Percentiles rank a stretch among this genome's conserved stretches.
These are phyloP conservation scores for Menidia menidia DNA, from an alignment of 2,797 vertebrate genomes.

Conservation along the genomic window DNA sequence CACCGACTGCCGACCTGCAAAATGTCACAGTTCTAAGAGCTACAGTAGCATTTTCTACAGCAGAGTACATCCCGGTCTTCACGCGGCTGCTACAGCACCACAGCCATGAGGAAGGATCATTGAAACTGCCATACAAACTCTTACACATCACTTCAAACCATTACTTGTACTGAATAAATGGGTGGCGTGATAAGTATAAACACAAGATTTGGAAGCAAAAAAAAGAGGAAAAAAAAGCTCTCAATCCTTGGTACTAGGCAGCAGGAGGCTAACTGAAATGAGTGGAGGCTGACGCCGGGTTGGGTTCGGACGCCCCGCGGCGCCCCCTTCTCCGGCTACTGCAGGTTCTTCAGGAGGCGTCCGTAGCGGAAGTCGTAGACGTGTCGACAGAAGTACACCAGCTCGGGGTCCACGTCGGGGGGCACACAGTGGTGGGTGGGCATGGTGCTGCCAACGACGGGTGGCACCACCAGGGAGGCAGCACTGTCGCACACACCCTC, in stretches of 20 bases:
- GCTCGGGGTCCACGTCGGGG: conserved; percentile 91
- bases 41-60: conserved; percentile 75
- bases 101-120: conserved; percentile 50
- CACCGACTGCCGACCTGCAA: conserved; percentile 52
- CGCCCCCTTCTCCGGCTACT: conserved; percentile 80
- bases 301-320: conserved; percentile 12
- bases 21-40: conserved; percentile 72
- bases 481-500: conserved; percentile 90
- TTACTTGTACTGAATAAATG: conserved; percentile 48
- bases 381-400: conserved; percentile 98
- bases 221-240: neutral
- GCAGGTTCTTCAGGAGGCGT: conserved; percentile 98
- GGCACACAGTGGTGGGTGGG: conserved; percentile 96
- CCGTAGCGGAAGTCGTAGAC: conserved; percentile 98
- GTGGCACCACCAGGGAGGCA: conserved; percentile 88
- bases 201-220: conserved; percentile 54
- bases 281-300: conserved; percentile 29
- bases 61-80: conserved; percentile 62
- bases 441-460: conserved; percentile 88
- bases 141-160: conserved; percentile 45
- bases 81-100: conserved; percentile 65
- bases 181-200: conserved; percentile 37
- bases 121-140: conserved; percentile 48
- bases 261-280: conserved; percentile 48
- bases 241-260: conserved; percentile 47